A percentile compares a stretch with the other conserved stretches of the same genome.
Conservation (phyloP, 37 sponge, comb jelly and placozoan genomes). For the Oopsacas minuta region DNA sequence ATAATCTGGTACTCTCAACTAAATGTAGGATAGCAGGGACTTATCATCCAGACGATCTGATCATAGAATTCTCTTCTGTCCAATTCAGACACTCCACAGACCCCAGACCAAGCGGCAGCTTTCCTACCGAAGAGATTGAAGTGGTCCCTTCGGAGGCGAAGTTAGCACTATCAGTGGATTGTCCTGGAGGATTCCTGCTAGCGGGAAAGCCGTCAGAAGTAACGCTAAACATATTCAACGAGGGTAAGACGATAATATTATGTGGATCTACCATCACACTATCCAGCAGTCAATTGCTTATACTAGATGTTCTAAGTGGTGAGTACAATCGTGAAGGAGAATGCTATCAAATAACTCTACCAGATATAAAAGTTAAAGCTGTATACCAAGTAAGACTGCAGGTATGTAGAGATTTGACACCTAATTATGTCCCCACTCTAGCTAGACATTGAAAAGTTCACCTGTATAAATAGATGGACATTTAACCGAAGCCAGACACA, state of each 20-base stretch:
- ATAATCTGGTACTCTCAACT: neutral
- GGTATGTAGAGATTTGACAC: too few species aligned
- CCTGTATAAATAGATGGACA: too few species aligned
- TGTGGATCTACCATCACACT: neutral
- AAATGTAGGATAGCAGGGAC: neutral
- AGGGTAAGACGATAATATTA: neutral
- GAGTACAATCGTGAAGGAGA: neutral
- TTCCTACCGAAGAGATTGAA: neutral
- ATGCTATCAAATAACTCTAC: neutral
- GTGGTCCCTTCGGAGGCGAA: neutral
- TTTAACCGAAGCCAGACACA: too few species aligned
- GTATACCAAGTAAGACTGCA: neutral
- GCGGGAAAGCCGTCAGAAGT: neutral
- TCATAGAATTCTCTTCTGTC: neutral
- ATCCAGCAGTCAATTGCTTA: neutral
- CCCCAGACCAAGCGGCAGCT: neutral
- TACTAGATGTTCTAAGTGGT: neutral
- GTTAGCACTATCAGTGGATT: neutral
- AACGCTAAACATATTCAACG: neutral
- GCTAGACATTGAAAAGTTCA: too few species aligned
- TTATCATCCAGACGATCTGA: neutral
- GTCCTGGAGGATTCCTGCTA: constrained; percentile 6
- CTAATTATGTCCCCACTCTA: too few species aligned
- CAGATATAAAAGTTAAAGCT: neutral
- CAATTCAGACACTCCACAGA: neutral